Percentiles rank a stretch among this genome's conserved stretches.
Evolutionary conservation across 2,113 vertebrate species (phyloP).

Genomic region (Lasiurus cinereus): DNA sequence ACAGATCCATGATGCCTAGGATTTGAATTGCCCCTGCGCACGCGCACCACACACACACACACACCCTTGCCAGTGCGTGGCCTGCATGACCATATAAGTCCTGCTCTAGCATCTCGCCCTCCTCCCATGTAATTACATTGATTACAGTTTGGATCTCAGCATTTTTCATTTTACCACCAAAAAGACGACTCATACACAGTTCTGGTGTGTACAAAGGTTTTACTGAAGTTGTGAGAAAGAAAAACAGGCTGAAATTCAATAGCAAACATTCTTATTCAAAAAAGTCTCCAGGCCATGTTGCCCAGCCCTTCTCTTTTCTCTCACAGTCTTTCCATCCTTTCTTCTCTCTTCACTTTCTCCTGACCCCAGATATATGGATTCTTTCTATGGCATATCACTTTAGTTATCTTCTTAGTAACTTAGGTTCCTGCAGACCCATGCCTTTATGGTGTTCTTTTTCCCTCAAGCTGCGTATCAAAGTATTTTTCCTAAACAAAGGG

Average conservation of each 20-base stretch:
- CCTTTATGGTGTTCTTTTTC: not conserved
- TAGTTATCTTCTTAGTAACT: not conserved
- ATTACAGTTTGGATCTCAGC: not conserved
- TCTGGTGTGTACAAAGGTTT: not conserved
- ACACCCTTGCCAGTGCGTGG: not conserved
- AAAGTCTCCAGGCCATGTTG: not conserved
- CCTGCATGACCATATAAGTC: not conserved
- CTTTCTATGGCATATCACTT: not conserved
- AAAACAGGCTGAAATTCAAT: slow-evolving; percentile 24
- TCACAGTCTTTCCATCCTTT: not conserved
- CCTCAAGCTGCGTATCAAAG: not conserved
- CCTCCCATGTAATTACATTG: not conserved
- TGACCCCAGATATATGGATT: not conserved
- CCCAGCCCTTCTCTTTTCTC: not conserved
- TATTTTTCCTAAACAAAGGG: slow-evolving; percentile 25
- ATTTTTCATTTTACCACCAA: not conserved
- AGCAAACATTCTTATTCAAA: not conserved
- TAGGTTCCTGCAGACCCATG: not conserved
- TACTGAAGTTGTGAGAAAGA: not conserved
- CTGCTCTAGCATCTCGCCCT: accelerated
- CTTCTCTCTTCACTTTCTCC: not conserved
- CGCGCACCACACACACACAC: not conserved
- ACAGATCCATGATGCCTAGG: not conserved
- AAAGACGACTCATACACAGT: not conserved
- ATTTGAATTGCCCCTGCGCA: not conserved